These are phyloP conservation scores for Plagodis pulveraria DNA, from an alignment of 2,888 invertebrate species.

Conservation along the genomic window DNA sequence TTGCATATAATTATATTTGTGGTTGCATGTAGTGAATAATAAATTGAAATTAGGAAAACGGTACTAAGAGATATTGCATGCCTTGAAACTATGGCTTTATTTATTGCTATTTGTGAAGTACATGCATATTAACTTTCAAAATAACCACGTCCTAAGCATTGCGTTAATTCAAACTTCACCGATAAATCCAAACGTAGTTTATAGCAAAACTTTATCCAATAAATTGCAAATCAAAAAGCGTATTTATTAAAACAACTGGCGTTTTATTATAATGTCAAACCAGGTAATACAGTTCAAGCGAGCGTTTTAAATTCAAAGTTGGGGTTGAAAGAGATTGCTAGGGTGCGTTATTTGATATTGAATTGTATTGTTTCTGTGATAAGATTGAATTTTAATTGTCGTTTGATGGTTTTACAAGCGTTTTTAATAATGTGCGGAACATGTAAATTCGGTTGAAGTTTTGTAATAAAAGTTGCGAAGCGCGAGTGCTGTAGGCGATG, in stretches of 20 bases:
- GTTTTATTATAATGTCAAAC: conserved; percentile 33
- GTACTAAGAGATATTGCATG: too few relatives aligned
- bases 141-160: conserved; percentile 16
- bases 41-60: too few relatives aligned
- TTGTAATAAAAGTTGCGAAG: conserved; percentile 80
- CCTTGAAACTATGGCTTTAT: too few relatives aligned
- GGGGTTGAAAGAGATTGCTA: conserved; percentile 43
- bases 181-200: conserved; percentile 32
- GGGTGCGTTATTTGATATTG: conserved; percentile 32
- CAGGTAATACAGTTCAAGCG: conserved; percentile 37
- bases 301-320: conserved; percentile 55
- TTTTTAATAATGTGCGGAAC: conserved; percentile 78
- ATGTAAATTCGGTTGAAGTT: conserved; percentile 80
- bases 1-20: too few relatives aligned
- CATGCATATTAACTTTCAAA: neutral
- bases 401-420: conserved; percentile 54
- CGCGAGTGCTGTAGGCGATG: conserved; percentile 50
- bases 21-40: too few relatives aligned
- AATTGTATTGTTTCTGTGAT: conserved; percentile 33
- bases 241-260: conserved; percentile 49
- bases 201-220: conserved; percentile 37
- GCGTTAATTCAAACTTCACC: conserved; percentile 26
- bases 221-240: conserved; percentile 41
- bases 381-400: conserved; percentile 35
- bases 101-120: too few relatives aligned